Conservation (phyloP, 92 coral and sea anemone genomes). For the Phenganax subtilis region DNA sequence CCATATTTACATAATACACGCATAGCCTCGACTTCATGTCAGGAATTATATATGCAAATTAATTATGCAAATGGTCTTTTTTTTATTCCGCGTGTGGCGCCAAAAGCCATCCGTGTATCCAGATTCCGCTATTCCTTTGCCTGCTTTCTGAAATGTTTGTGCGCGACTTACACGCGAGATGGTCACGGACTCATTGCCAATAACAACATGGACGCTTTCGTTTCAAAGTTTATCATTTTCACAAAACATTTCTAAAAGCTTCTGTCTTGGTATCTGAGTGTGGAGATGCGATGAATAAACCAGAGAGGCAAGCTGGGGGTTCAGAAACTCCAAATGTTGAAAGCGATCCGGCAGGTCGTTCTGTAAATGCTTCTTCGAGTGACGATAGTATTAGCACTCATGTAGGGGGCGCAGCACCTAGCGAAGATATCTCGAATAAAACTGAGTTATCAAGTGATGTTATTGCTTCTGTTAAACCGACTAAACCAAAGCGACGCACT, state of each 20-base stretch:
- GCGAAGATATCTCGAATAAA: constrained; percentile 27
- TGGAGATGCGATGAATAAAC: constrained; percentile 5
- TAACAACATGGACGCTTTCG: constrained; percentile 27
- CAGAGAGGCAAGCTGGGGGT: not conserved
- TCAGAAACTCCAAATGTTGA: not conserved
- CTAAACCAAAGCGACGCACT: constrained; percentile 31
- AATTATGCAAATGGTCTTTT: too few relatives aligned
- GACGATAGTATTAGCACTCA: constrained; percentile 41
- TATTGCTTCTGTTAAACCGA: constrained; percentile 6
- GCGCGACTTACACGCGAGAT: constrained; percentile 5
- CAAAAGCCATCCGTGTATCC: not conserved
- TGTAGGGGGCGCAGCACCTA: constrained; percentile 23
- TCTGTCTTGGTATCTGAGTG: not conserved
- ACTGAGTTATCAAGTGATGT: constrained; percentile 19
- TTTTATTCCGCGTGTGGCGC: too few relatives aligned
- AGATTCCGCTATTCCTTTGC: not conserved
- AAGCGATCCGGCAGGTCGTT: constrained; percentile 19
- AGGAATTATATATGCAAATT: too few relatives aligned
- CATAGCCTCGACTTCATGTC: too few relatives aligned
- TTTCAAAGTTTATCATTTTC: not conserved
- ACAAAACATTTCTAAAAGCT: not conserved
- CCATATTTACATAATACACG: too few relatives aligned
- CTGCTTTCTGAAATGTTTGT: not conserved
- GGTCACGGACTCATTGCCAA: not conserved
- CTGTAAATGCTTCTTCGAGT: constrained; percentile 30